Conservation (phyloP, 1,140 invertebrate species). For the Drosophila busckii region DNA sequence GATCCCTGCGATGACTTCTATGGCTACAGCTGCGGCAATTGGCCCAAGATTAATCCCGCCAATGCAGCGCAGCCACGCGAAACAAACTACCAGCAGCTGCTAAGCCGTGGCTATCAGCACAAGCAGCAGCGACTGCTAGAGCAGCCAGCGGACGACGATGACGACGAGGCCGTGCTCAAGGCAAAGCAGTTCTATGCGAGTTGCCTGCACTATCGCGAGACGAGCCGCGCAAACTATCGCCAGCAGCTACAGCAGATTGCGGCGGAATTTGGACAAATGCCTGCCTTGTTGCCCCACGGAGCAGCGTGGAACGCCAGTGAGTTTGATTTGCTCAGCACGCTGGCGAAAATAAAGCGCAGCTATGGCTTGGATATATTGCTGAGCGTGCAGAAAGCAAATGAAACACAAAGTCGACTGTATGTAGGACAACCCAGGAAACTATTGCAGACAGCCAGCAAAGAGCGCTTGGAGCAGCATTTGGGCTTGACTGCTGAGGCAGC, state of each 20-base stretch:
- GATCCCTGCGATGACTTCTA: constrained; percentile 66
- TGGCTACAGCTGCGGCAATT: constrained; percentile 63
- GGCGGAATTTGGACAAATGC: constrained; percentile 55
- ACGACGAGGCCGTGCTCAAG: constrained; percentile 28
- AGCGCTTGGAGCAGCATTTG: constrained; percentile 27
- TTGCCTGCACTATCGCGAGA: constrained; percentile 43
- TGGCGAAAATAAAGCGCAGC: constrained; percentile 49
- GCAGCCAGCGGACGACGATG: constrained; percentile 24
- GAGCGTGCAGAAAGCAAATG: constrained; percentile 26
- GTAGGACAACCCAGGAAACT: constrained; percentile 50
- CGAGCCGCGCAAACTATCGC: constrained; percentile 9
- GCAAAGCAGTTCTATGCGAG: constrained; percentile 62
- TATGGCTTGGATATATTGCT: constrained; percentile 62
- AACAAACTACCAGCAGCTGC: constrained; percentile 52
- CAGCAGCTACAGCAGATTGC: constrained; percentile 40
- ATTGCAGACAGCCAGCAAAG: background rate
- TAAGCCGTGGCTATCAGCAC: constrained; percentile 43
- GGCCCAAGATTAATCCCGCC: constrained; percentile 67
- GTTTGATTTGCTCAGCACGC: constrained; percentile 56
- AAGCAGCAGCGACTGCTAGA: constrained; percentile 60
- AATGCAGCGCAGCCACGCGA: constrained; percentile 36
- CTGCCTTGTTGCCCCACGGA: constrained; percentile 27
- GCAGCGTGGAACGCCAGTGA: constrained; percentile 31
- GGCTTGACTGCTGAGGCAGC: constrained; percentile 21
- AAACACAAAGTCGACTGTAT: constrained; percentile 28